Conservation (phyloP, 2,113 vertebrate genomes). For the Passer domesticus region DNA sequence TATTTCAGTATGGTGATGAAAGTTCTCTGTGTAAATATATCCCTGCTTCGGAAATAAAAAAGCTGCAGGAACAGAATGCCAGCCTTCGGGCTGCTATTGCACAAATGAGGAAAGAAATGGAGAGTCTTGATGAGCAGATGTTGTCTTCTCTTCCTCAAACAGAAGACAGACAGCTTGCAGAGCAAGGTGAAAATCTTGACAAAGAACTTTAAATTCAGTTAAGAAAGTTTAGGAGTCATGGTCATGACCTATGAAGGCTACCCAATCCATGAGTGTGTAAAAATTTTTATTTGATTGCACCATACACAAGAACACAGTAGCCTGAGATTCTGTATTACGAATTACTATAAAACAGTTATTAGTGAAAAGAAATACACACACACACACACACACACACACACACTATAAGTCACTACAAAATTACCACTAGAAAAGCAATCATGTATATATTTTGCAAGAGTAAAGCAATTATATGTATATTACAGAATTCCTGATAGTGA, state of each 20-base stretch:
- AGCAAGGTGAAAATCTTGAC: not conserved
- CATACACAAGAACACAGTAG: not conserved
- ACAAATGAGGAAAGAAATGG: slow-evolving; percentile 92
- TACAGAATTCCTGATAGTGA: not conserved
- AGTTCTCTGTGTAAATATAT: not conserved
- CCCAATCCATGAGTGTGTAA: not conserved
- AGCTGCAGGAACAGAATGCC: slow-evolving; percentile 83
- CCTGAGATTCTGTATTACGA: not conserved
- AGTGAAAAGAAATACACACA: not conserved
- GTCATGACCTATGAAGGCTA: not conserved
- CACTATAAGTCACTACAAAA: not conserved
- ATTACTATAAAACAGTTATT: not conserved
- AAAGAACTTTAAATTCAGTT: not conserved
- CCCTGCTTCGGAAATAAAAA: slow-evolving; percentile 72
- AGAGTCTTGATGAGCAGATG: slow-evolving; percentile 69
- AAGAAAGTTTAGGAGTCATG: rapidly evolving
- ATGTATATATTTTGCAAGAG: not conserved
- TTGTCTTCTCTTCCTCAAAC: not conserved
- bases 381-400: too few relatives aligned
- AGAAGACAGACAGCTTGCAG: not conserved
- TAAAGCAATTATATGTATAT: not conserved
- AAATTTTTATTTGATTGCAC: not conserved
- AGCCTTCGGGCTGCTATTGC: slow-evolving; percentile 76
- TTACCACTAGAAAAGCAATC: not conserved
- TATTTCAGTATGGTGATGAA: not conserved